A percentile compares a stretch with the other conserved stretches of the same genome.
Conservation (phyloP, 30 jellyfish, hydroid and myxozoan genomes). For the Hydractinia echinata region DNA sequence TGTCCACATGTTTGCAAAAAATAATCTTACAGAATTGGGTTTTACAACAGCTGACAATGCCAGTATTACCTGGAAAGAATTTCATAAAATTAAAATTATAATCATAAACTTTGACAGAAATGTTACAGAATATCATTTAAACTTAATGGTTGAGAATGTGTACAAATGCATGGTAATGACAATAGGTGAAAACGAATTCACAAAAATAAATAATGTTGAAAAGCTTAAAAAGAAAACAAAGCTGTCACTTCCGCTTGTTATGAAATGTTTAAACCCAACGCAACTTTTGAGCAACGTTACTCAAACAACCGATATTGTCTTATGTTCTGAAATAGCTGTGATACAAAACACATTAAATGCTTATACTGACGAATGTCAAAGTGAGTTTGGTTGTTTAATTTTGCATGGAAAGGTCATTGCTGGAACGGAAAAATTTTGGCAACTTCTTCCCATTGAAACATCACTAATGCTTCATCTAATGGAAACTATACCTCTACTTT, state of each 20-base stretch:
- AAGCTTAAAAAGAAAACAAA: constrained; percentile 15
- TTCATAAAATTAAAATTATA: constrained; percentile 55
- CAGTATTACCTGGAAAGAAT: constrained; percentile 77
- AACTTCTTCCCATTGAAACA: constrained; percentile 64
- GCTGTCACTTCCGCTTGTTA: neutral
- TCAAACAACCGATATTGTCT: constrained; percentile 58
- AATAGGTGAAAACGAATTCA: constrained; percentile 67
- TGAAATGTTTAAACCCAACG: constrained; percentile 40
- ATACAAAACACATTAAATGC: constrained; percentile 60
- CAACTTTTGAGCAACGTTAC: constrained; percentile 45
- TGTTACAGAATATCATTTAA: constrained; percentile 37
- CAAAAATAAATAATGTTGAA: constrained; percentile 59
- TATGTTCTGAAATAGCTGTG: constrained; percentile 35
- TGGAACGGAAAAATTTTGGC: constrained; percentile 99
- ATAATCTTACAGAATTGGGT: constrained; percentile 61
- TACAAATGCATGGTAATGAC: constrained; percentile 67
- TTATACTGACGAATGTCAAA: constrained; percentile 65
- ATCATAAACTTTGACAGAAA: constrained; percentile 45
- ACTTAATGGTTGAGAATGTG: constrained; percentile 51
- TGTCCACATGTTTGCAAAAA: constrained; percentile 86
- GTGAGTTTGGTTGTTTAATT: constrained; percentile 89
- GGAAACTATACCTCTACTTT: constrained; percentile 40
- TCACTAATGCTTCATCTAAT: constrained; percentile 46
- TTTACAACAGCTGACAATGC: constrained; percentile 75
- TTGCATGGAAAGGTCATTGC: constrained; percentile 73